Conservation (phyloP, 2,888 invertebrate species). For the Meghimatium bilineatum region DNA sequence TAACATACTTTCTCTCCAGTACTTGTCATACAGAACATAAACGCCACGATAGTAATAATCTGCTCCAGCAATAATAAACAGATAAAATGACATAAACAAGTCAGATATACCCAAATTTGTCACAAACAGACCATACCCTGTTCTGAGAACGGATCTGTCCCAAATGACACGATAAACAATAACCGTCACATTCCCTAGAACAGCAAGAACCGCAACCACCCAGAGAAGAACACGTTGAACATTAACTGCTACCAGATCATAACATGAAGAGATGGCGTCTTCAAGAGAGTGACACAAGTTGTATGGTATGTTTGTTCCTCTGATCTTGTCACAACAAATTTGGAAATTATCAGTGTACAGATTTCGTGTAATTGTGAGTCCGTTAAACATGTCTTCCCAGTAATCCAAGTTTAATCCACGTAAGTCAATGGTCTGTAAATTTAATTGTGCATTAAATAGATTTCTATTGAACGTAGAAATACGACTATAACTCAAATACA, state of each 20-base stretch:
- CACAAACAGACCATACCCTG: slow-evolving; percentile 29
- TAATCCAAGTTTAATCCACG: not conserved
- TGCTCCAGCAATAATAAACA: slow-evolving; percentile 57
- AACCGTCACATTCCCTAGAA: slow-evolving; percentile 56
- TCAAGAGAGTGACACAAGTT: slow-evolving; percentile 49
- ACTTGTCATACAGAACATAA: not conserved
- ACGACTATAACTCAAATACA: not conserved
- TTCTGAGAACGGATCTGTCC: slow-evolving; percentile 55
- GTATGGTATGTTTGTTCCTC: not conserved
- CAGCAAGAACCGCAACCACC: slow-evolving; percentile 54
- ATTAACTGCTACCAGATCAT: slow-evolving; percentile 56
- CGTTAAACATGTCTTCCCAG: not conserved
- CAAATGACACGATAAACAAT: slow-evolving; percentile 54
- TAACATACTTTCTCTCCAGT: not conserved
- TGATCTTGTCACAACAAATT: slow-evolving; percentile 33
- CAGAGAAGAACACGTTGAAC: slow-evolving; percentile 33
- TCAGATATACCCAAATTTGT: slow-evolving; percentile 53
- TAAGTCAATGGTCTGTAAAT: slow-evolving; percentile 12
- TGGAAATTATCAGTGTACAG: slow-evolving; percentile 3
- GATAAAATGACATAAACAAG: slow-evolving; percentile 60
- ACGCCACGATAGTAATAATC: slow-evolving; percentile 52
- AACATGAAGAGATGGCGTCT: slow-evolving; percentile 55
- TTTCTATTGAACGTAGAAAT: not conserved
- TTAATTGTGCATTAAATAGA: not conserved
- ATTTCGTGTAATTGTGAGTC: not conserved